A percentile compares a stretch with the other conserved stretches of the same genome.
Conservation (phyloP, 2,797 vertebrate species). For the Karalla daura region DNA sequence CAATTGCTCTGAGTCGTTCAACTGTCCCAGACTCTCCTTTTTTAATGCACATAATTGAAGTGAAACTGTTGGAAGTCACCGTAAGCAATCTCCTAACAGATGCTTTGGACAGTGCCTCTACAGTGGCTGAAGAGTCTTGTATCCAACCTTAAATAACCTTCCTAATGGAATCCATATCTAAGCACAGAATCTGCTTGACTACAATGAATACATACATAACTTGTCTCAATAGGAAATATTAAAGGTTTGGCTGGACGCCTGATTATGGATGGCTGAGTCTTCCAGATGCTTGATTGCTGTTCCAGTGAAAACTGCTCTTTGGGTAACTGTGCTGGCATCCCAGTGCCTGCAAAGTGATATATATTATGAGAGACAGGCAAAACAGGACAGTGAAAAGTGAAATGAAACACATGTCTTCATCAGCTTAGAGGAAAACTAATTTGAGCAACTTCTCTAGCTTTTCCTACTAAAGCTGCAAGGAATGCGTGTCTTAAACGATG, state of each 20-base stretch:
- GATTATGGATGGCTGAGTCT: slow-evolving; percentile 40
- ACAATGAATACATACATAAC: slow-evolving; percentile 34
- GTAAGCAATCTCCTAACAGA: slow-evolving; percentile 23
- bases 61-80: slow-evolving; percentile 35
- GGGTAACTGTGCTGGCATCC: slow-evolving; percentile 49
- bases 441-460: too few species aligned
- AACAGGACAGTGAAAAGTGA: slow-evolving; percentile 8
- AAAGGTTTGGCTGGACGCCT: slow-evolving; percentile 43
- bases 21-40: slow-evolving; percentile 42
- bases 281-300: slow-evolving; percentile 55
- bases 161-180: slow-evolving; percentile 36
- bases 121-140: slow-evolving; percentile 8
- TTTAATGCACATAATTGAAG: slow-evolving; percentile 46
- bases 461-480: too few species aligned
- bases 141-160: slow-evolving; percentile 31
- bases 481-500: too few species aligned
- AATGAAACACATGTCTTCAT: background rate
- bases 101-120: background rate
- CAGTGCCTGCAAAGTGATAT: slow-evolving; percentile 29
- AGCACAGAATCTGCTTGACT: slow-evolving; percentile 35
- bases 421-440: slow-evolving; percentile 1
- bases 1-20: slow-evolving; percentile 51
- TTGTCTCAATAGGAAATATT: slow-evolving; percentile 28
- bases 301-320: slow-evolving; percentile 59
- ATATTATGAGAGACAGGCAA: slow-evolving; percentile 35